Evolutionary conservation across 2,888 invertebrate species (phyloP).

Genomic region (Nephrotoma flavescens): DNA sequence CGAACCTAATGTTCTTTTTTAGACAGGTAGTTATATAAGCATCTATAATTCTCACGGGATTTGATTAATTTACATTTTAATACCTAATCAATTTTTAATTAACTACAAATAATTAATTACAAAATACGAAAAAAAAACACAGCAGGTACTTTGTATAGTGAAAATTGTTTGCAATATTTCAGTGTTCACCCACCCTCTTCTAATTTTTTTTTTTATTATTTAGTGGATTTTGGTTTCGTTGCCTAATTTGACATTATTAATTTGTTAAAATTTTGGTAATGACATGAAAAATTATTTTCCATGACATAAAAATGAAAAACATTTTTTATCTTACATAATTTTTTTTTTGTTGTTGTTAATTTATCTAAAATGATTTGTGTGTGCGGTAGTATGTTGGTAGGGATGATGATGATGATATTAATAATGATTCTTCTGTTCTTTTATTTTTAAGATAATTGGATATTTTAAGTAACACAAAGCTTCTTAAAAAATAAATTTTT

Average conservation of each 20-base stretch:
- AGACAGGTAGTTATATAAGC: no score
- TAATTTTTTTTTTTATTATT: not conserved
- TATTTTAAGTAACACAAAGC: not conserved
- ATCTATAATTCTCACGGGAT: not conserved
- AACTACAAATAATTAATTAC: not conserved
- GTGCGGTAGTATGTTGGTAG: not conserved
- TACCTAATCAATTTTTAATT: not conserved
- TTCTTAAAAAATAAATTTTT: not conserved
- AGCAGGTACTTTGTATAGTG: not conserved
- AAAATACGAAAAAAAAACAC: not conserved
- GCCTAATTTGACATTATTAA: not conserved
- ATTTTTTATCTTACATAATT: not conserved
- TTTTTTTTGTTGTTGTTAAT: not conserved
- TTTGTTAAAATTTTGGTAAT: not conserved
- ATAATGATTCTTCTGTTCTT: not conserved
- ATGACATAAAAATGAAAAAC: not conserved
- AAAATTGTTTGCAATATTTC: not conserved
- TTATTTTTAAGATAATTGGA: not conserved
- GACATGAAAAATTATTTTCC: not conserved
- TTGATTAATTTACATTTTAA: not conserved
- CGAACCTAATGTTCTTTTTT: no score
- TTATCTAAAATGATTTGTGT: not conserved
- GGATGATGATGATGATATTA: not conserved
- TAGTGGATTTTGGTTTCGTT: not conserved
- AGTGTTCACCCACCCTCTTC: not conserved